These are phyloP conservation scores for Agelastica alni DNA, from an alignment of 2,888 invertebrate genomes.

Conservation along the genomic window DNA sequence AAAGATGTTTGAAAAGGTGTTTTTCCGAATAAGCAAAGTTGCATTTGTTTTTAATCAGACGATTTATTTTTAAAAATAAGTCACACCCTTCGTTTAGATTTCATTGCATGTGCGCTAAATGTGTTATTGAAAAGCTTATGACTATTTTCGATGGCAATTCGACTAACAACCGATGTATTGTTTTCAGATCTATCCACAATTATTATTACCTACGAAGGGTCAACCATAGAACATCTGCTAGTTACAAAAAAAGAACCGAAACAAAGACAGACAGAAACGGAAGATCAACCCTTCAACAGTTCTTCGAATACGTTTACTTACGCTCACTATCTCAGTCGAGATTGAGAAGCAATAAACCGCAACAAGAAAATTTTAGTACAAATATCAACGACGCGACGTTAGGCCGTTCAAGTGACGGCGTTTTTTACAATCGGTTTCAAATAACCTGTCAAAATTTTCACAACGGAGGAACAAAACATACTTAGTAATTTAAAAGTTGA, in stretches of 20 bases:
- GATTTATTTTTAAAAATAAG: neutral
- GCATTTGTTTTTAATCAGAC: slow-evolving; percentile 7
- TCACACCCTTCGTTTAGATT: too few relatives aligned
- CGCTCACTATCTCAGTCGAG: slow-evolving; percentile 30
- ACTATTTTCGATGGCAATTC: too few relatives aligned
- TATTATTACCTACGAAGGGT: slow-evolving; percentile 34
- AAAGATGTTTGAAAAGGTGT: slow-evolving; percentile 1
- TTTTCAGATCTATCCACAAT: slow-evolving; percentile 38
- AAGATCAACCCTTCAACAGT: slow-evolving; percentile 31
- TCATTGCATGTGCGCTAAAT: slow-evolving; percentile 13
- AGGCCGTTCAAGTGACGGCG: slow-evolving; percentile 34
- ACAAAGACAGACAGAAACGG: slow-evolving; percentile 22
- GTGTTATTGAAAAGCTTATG: too few relatives aligned
- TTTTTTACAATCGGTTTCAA: slow-evolving; percentile 35
- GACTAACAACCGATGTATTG: slow-evolving; percentile 21
- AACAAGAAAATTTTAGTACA: slow-evolving; percentile 31
- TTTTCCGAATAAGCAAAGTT: neutral
- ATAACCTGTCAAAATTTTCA: slow-evolving; percentile 54
- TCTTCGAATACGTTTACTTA: slow-evolving; percentile 29
- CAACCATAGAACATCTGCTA: slow-evolving; percentile 37
- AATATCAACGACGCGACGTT: slow-evolving; percentile 22
- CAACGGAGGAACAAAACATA: slow-evolving; percentile 58
- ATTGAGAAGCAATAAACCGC: slow-evolving; percentile 28
- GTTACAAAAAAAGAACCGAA: slow-evolving; percentile 30
- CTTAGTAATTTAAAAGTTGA: slow-evolving; percentile 65